Base-by-base conservation (phyloP, 2,113 vertebrate species). In the Myrmecophaga tridactyla region DNA sequence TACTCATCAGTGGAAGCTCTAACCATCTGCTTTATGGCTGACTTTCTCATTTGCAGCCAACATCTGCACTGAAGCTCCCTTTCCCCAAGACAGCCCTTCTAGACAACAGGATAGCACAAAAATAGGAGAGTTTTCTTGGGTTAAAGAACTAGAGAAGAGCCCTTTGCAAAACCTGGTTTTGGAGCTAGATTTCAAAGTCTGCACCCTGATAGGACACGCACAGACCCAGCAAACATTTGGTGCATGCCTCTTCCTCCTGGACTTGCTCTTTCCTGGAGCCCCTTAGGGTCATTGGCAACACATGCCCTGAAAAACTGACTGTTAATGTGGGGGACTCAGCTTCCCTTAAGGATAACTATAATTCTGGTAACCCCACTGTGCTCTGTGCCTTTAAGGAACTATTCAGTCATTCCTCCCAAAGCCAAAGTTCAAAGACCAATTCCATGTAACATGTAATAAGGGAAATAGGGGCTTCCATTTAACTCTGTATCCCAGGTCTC, bases 21-120 rank as follows among this genome's bases (percentile, higher is more conserved):
- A 46, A 43, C 67, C 63, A 92, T 75, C 89, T 84, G 43, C 73
- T 90, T 36, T 89, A 62, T 77, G 39, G 13, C 20, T 86, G 76
- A 31, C 60, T 97, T 95, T 92, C 77, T 94, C 82, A 60, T 92
- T 95, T 94, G 34, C 51, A 97, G 63, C 48, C 82, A 96, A 62
- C 63, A 53, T 85, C 69, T 56, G 75, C 65, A 43, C 43, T 29
- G 56, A 15, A 48, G 17, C 12, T 36, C 46, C 53, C 53, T 17
- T 18, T 17, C 20, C 53, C 25, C 18, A 43, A 94, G 34, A 84
- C 56, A 92, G 89, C 56, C 65, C n/a, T 94, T 60, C 39, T 60
- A 88, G 81, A 53, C 20, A 43, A 65, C 12, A 80, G 21, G 58
- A 83, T n/a, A 43, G n/a, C 62, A 95, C 36, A 92, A 94, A 94